A percentile compares a stretch with the other conserved stretches of the same genome.
Evolutionary conservation across 2,113 vertebrate species (phyloP).

Genomic region (Cyrtonyx montezumae): DNA sequence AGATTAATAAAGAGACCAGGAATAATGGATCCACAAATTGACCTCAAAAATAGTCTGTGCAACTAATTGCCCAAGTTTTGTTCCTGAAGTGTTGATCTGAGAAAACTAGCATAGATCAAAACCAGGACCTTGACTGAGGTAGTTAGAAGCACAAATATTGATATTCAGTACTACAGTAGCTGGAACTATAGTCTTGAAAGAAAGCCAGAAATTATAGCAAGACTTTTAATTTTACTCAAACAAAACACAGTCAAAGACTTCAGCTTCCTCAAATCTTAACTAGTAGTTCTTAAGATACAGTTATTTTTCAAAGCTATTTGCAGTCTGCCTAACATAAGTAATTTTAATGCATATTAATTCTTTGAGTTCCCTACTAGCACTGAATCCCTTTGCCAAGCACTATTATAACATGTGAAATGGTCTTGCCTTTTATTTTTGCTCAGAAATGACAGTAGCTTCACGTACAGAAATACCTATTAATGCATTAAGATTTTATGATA

Average conservation of each 20-base stretch:
- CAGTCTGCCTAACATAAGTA: not conserved
- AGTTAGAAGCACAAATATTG: not conserved
- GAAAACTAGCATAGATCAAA: not conserved
- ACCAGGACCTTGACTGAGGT: accelerated
- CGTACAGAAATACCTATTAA: not conserved
- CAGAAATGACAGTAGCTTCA: not conserved
- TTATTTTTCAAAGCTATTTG: conserved; percentile 4
- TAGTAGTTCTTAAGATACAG: not conserved
- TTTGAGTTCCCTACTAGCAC: not conserved
- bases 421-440: not conserved
- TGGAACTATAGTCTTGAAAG: not conserved
- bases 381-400: not conserved
- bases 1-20: not conserved
- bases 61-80: not conserved
- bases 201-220: not conserved
- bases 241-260: not conserved
- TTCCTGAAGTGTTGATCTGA: not conserved
- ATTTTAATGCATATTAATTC: not conserved
- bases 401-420: not conserved
- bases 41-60: not conserved
- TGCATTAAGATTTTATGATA: not conserved
- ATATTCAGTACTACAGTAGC: not conserved
- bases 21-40: not conserved
- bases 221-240: conserved; percentile 5
- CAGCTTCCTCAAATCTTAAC: not conserved